These are phyloP conservation scores for Drosophila teissieri DNA, from an alignment of 1,140 invertebrate species.

Conservation along the genomic window DNA sequence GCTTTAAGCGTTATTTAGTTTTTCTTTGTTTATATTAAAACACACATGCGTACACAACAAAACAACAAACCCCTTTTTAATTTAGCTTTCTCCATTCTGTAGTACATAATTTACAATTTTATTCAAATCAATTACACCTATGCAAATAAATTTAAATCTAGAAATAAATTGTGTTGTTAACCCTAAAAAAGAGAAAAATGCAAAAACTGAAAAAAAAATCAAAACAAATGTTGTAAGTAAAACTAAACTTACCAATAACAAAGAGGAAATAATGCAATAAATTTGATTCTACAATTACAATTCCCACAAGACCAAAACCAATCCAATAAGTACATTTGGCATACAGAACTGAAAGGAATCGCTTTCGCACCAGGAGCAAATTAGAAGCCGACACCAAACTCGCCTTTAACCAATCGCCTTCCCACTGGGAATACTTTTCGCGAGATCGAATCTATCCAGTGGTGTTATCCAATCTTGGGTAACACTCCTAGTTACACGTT, in stretches of 20 bases:
- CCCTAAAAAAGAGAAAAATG: conserved; percentile 30
- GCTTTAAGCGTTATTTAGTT: conserved; percentile 84
- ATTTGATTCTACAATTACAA: conserved; percentile 59
- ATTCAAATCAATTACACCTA: conserved; percentile 67
- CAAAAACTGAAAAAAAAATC: conserved; percentile 43
- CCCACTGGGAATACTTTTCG: not conserved
- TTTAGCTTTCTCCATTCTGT: conserved; percentile 70
- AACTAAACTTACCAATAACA: conserved; percentile 37
- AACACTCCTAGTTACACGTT: conserved; percentile 13
- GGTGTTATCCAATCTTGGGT: not conserved
- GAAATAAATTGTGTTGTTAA: conserved; percentile 76
- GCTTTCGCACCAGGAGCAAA: conserved; percentile 28
- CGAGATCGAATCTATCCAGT: conserved; percentile 9
- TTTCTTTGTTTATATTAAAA: conserved; percentile 80
- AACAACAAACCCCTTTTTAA: conserved; percentile 49
- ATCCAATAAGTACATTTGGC: conserved; percentile 31
- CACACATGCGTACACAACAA: conserved; percentile 46
- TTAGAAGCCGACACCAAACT: conserved; percentile 33
- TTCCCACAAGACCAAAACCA: conserved; percentile 36
- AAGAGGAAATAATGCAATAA: conserved; percentile 56
- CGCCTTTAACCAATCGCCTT: conserved; percentile 38
- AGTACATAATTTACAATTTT: conserved; percentile 65
- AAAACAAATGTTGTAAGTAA: conserved; percentile 46
- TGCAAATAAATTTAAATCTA: conserved; percentile 58
- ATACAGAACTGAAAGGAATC: conserved; percentile 40